Base-by-base conservation (phyloP, 2,113 vertebrate species). In the Turdus rufiventris region DNA sequence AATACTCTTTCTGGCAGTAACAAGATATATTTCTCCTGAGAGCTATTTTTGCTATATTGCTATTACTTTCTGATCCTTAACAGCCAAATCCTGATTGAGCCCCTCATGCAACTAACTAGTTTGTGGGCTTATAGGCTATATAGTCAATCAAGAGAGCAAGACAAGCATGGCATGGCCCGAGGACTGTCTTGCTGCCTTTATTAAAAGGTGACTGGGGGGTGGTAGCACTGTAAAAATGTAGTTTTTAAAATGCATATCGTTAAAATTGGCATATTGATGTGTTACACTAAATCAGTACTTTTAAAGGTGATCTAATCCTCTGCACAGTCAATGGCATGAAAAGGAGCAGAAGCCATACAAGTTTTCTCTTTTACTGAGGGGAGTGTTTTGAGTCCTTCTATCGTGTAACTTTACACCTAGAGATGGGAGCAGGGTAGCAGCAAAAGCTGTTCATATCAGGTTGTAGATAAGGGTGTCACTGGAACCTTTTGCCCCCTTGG, bases 381-480 rank as follows among this genome's bases (percentile, higher is more conserved):
- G 43, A 45, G 36, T 45, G 36, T 60, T 96, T 72, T 75, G 58
- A 42, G n/a, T 25, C 14, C 33, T 88, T 96, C 18, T n/a, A 42
- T 57, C 36, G 1, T 91, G 80, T 93, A 95, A 80, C 73, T 80
- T 94, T 93, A 96, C 83, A 72, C 84, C 85, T 94, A 74, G 58
- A 25, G 75, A 96, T 96, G 94, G 88, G 82, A 96, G 89, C 91
- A 60, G 82, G 16, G 87, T 93, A 92, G 94, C 88, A 80, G 91
- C 43, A 83, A 92, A 92, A 94, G 80, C 92, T 92, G 75, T 91
- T 94, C 88, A n/a, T 72, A 73, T 94, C 95, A 74, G 84, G 93
- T 92, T 94, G 84, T 70, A 94, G 95, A 96, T 96, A 92, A 96
- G 94, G 74, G 82, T 94, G 93, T 96, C 94, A 90, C 40, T 63